phyloP scores from a whole-genome alignment of 2,113 vertebrate species.

The Chinchilla lanigera region DNA sequence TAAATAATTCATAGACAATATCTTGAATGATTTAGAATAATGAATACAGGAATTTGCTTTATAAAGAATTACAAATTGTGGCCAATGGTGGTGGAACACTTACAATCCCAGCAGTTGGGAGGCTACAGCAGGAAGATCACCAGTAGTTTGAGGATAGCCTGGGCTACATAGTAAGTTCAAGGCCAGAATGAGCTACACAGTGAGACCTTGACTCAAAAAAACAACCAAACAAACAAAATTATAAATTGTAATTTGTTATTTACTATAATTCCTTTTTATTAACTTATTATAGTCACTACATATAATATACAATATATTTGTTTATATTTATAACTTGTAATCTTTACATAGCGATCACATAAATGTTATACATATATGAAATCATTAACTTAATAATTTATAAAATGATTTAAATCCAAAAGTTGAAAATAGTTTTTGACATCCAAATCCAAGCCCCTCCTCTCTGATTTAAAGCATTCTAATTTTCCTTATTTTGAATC shows the following conservation, averaged over 20 bases:
- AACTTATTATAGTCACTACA: neutral
- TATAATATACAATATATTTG: neutral
- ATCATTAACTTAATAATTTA: neutral
- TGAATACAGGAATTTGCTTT: neutral
- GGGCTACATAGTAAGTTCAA: neutral
- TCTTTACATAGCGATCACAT: neutral
- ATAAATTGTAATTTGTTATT: neutral
- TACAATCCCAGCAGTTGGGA: neutral
- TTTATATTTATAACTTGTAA: neutral
- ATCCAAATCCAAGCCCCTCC: neutral
- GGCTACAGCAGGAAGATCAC: neutral
- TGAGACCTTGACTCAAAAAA: neutral
- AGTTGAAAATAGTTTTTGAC: neutral
- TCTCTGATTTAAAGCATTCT: neutral
- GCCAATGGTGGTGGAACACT: neutral
- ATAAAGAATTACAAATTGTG: neutral
- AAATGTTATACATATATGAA: neutral
- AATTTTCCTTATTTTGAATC: neutral
- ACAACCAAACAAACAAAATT: neutral
- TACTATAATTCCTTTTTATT: neutral
- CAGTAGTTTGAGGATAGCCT: neutral
- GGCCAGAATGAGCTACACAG: neutral
- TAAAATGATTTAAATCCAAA: neutral
- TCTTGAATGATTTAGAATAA: neutral
- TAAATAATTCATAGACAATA: neutral